phyloP scores from a whole-genome alignment of 30 jellyfish, hydroid and myxozoan genomes.

The Aurelia coerulea region DNA sequence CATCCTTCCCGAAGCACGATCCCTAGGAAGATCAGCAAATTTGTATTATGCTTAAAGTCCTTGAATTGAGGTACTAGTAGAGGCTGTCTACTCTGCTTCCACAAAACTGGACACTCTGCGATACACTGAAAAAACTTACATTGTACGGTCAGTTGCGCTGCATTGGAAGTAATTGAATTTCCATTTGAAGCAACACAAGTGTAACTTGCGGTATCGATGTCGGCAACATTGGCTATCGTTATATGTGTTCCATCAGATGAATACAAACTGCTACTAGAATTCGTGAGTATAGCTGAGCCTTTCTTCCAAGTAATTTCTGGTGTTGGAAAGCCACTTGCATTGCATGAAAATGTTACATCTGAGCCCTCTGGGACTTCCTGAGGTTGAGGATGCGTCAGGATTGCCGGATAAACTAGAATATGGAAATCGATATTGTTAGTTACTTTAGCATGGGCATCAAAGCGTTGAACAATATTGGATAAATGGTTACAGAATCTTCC shows the following conservation, averaged over 20 bases:
- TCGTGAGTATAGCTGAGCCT: not conserved
- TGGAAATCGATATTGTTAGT: no score
- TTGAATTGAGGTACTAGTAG: no score
- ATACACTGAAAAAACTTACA: constrained; percentile 40
- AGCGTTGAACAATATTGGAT: no score
- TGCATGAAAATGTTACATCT: constrained; percentile 4
- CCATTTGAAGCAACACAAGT: constrained; percentile 36
- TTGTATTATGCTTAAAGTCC: no score
- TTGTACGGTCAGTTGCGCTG: constrained; percentile 26
- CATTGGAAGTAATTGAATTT: not conserved
- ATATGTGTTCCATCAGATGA: constrained; percentile 4
- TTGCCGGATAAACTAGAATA: constrained; percentile 15
- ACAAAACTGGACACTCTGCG: no score
- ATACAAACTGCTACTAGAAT: not conserved
- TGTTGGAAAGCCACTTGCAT: constrained; percentile 48
- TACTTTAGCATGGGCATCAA: no score
- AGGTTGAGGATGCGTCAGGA: constrained; percentile 26
- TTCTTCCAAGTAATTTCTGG: constrained; percentile 38
- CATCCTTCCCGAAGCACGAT: no score
- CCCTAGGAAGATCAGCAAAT: no score
- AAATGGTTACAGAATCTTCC: no score
- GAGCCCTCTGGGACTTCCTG: constrained; percentile 16
- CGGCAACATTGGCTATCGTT: not conserved
- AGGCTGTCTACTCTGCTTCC: no score
- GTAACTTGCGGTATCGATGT: constrained; percentile 34